These are phyloP conservation scores for Erithacus rubecula DNA, from an alignment of 2,797 vertebrate species.

Conservation along the genomic window DNA sequence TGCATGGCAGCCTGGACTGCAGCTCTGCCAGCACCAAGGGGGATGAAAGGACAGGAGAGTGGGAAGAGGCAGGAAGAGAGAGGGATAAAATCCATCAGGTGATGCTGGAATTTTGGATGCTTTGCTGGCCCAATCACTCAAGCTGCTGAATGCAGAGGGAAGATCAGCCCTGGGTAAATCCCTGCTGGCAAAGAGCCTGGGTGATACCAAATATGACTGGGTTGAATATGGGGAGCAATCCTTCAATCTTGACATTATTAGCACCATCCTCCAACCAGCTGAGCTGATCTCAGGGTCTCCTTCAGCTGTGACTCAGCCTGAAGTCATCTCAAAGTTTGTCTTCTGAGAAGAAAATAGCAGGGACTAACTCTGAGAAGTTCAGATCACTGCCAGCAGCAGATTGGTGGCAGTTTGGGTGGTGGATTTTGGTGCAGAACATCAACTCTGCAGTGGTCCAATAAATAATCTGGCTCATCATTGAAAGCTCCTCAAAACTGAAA, in stretches of 20 bases:
- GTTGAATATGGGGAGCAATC: background rate
- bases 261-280: background rate
- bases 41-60: background rate
- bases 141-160: background rate
- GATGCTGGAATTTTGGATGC: background rate
- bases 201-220: background rate
- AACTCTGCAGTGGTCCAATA: background rate
- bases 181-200: background rate
- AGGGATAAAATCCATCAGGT: background rate
- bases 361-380: background rate
- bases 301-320: background rate
- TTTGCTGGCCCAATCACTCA: rapidly evolving
- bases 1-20: rapidly evolving
- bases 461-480: background rate
- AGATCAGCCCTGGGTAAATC: background rate
- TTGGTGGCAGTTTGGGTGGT: background rate
- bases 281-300: background rate
- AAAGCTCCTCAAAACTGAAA: background rate
- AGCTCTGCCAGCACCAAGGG: background rate
- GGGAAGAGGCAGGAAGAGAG: background rate
- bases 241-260: background rate
- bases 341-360: background rate
- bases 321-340: background rate
- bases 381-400: background rate
- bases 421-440: background rate